phyloP scores from a whole-genome alignment of 2,888 invertebrate species.

The Thera obeliscata region DNA sequence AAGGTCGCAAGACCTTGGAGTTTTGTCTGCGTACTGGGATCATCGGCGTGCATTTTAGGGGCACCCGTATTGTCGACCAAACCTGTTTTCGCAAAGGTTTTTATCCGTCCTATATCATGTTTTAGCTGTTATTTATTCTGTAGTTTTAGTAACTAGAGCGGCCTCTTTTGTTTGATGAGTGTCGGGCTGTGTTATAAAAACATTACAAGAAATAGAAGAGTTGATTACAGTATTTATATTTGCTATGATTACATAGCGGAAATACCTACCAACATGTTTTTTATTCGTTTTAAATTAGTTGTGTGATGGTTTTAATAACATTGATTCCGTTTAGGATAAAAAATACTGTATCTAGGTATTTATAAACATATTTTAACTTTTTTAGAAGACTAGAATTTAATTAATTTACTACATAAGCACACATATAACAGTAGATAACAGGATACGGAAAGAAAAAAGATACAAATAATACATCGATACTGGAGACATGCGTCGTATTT shows the following conservation, averaged over 20 bases:
- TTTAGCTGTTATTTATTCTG: neutral
- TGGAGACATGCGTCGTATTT: no score
- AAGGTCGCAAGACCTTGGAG: slow-evolving; percentile 42
- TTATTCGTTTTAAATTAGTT: neutral
- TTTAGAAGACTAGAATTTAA: no score
- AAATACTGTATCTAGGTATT: no score
- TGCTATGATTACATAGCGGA: slow-evolving; percentile 12
- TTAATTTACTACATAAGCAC: no score
- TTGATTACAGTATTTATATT: slow-evolving; percentile 25
- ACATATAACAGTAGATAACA: no score
- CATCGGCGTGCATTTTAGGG: slow-evolving; percentile 22
- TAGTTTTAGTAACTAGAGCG: slow-evolving; percentile 34
- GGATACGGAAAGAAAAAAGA: no score
- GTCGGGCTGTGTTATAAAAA: slow-evolving; percentile 33
- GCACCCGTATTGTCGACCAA: slow-evolving; percentile 29
- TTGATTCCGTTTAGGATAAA: no score
- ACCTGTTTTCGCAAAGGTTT: slow-evolving; percentile 30
- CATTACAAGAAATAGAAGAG: slow-evolving; percentile 25
- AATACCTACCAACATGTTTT: slow-evolving; percentile 10
- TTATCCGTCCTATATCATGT: slow-evolving; percentile 19
- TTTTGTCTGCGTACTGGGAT: slow-evolving; percentile 34
- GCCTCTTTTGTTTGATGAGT: slow-evolving; percentile 35
- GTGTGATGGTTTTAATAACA: neutral
- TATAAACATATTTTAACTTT: neutral
- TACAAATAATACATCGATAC: no score